A percentile compares a stretch with the other conserved stretches of the same genome.
These are phyloP conservation scores for Pocillopora meandrina DNA, from an alignment of 92 coral and sea anemone genomes.

Conservation along the genomic window DNA sequence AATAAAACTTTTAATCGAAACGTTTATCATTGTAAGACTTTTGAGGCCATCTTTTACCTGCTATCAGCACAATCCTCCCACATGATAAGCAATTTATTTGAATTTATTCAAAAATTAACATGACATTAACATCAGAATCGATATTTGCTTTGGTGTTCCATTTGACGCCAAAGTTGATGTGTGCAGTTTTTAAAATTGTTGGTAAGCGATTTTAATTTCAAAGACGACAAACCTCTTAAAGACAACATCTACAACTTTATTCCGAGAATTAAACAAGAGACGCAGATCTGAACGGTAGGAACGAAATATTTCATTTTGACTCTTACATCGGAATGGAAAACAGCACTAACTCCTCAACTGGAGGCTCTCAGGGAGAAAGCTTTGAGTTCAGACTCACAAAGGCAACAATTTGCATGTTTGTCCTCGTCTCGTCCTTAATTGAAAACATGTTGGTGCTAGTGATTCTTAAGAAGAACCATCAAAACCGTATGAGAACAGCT, in stretches of 20 bases:
- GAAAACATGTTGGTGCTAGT: constrained; percentile 27
- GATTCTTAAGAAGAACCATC: constrained; percentile 7
- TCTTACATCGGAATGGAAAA: constrained; percentile 3
- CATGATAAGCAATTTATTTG: not conserved
- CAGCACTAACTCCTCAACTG: not conserved
- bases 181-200: too few species aligned
- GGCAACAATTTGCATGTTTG: constrained; percentile 30
- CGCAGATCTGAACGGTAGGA: not conserved
- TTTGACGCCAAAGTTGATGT: too few species aligned
- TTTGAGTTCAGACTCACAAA: constrained; percentile 20
- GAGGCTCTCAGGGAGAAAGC: not conserved
- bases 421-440: constrained; percentile 20
- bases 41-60: not conserved
- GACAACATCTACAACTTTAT: not conserved
- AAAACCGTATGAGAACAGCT: constrained; percentile 20
- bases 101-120: not conserved
- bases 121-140: too few species aligned
- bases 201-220: not conserved
- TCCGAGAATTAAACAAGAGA: not conserved
- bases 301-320: not conserved
- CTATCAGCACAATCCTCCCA: not conserved
- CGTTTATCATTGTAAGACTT: not conserved
- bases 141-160: too few species aligned
- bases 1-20: not conserved
- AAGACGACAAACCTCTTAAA: not conserved